phyloP scores from a whole-genome alignment of 2,113 vertebrate genomes.

The Hymenochirus boettgeri region DNA sequence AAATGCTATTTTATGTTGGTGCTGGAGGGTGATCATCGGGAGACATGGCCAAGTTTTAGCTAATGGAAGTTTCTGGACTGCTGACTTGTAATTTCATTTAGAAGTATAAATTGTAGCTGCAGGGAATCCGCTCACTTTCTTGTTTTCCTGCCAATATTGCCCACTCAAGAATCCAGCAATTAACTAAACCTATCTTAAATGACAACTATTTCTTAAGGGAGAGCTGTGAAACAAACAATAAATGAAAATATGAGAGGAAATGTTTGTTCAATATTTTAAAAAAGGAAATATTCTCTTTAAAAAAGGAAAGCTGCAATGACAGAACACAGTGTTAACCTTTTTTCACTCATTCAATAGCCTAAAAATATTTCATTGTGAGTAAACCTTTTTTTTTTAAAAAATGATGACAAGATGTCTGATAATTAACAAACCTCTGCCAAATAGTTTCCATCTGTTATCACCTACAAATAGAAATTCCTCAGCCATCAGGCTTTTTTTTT shows the following conservation, averaged over 20 bases:
- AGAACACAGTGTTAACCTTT: too few species aligned
- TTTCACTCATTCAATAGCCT: too few species aligned
- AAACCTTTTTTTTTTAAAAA: too few species aligned
- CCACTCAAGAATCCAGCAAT: slow-evolving; percentile 36
- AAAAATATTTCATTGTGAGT: too few species aligned
- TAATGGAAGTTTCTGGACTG: slow-evolving; percentile 41
- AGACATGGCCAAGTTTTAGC: slow-evolving; percentile 26
- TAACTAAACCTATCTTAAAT: slow-evolving; percentile 39
- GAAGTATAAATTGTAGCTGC: slow-evolving; percentile 38
- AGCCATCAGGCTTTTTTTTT: too few species aligned
- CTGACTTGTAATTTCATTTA: slow-evolving; percentile 40
- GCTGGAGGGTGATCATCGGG: slow-evolving; percentile 31
- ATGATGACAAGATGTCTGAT: too few species aligned
- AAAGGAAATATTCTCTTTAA: too few species aligned
- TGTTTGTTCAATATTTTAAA: slow-evolving; percentile 31
- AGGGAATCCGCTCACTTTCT: slow-evolving; percentile 34
- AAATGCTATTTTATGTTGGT: slow-evolving; percentile 23
- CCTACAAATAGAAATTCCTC: too few species aligned
- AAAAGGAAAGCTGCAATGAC: too few species aligned
- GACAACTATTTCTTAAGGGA: slow-evolving; percentile 42
- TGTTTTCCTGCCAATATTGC: slow-evolving; percentile 33
- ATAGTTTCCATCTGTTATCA: too few species aligned
- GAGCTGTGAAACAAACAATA: slow-evolving; percentile 35
- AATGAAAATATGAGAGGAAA: slow-evolving; percentile 19
- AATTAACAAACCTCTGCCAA: too few species aligned